Evolutionary conservation across 2,113 vertebrate genomes (phyloP), one percentile per base, ranked within the genome.

Genomic region (Galeopterus variegatus): DNA sequence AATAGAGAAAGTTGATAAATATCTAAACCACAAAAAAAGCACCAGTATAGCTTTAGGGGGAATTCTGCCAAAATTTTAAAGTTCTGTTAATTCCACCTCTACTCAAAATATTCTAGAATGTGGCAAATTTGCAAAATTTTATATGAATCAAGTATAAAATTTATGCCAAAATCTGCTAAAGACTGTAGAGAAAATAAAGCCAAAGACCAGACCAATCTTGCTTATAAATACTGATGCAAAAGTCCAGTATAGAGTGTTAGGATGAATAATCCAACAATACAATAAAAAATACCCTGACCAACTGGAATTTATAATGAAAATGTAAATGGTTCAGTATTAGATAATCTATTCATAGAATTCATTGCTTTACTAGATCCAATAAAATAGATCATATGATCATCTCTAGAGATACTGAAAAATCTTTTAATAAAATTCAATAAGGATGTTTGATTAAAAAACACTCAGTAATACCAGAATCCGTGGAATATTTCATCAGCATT

Each of bases 1-100:
- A 95, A 92, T 6, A 83, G 76, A 89, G 23, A 65, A 90, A 85
- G 45, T 69, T 87, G 72, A 92, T 31, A 88, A 87, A 96, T 36
- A 89, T 67, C 33, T 89, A 96, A 96, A 82, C 31, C 62, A 92
- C 79, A 88, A 72, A 90, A 95, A 93, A 91, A 81, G 31, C 52
- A 90, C 18, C 36, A 88, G 72, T 88, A 75, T 26, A 89, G 54
- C 60, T 92, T 95, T 54, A 94, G 28, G 48, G 67, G 18, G 26
- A 87, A 76, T 54, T 90, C 72, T 93, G 60, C 90, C 84, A 90
- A 95, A 90, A 65, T 33, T 72, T 52, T 89, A 77, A 89, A 93
- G 56, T 41, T 26, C 60, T 81, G 45, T 81, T 90, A 86, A 90
- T 87, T 97, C 50, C 41, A 86, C 41, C 67, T 85, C 36, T 77